Base-by-base conservation (phyloP, 2,797 vertebrate genomes). In the Sebastes vulpes region DNA sequence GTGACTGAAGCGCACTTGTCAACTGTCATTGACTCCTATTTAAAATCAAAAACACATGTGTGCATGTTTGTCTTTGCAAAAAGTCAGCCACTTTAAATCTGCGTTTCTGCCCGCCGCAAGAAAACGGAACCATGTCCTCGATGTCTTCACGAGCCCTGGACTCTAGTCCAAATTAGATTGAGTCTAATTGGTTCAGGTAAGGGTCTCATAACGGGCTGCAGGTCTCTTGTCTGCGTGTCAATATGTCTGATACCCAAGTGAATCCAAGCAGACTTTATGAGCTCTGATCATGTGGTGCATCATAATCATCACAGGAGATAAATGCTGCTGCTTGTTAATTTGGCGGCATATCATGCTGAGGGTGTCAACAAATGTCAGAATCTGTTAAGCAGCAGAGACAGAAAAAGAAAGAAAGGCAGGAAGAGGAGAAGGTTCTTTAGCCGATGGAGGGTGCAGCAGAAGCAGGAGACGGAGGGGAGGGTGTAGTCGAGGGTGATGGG, bases 401-500 rank as follows among this genome's bases (percentile, higher is more conserved):
- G 66, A 54, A 52, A 28, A 28, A 23, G 57, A 72, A 11, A 54
- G 4, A 42, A 42, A 42, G 38, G 53, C 48, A 23, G 29, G 53
- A 35, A 64, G 60, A 53, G 29, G 66, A 64, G 67, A 63, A 31
- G 48, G 28, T 42, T 54, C 18, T 11, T n/a, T 8, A 31, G 25
- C 29, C 18, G 68, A 54, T 4, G 26, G 72, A 63, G 23, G 54
- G 76, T 35, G 61, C 14, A 74, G 66, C 35, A 58, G 21, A 10
- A 14, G 57, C 6, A 25, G 65, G 57, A 70, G 53, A 61, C 16
- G 18, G 59, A 38, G 31, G 59, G 54, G 23, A 16, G 54, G 59
- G 42, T 35, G 68, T n/a, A 50, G 54, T 3, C 7, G 9, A 72
- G 31, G 69, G 21, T 52, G 65, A 76, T 74, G 61, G 77, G 71